Base-by-base conservation (phyloP, 2,797 vertebrate genomes). In the Cetoscarus ocellatus region DNA sequence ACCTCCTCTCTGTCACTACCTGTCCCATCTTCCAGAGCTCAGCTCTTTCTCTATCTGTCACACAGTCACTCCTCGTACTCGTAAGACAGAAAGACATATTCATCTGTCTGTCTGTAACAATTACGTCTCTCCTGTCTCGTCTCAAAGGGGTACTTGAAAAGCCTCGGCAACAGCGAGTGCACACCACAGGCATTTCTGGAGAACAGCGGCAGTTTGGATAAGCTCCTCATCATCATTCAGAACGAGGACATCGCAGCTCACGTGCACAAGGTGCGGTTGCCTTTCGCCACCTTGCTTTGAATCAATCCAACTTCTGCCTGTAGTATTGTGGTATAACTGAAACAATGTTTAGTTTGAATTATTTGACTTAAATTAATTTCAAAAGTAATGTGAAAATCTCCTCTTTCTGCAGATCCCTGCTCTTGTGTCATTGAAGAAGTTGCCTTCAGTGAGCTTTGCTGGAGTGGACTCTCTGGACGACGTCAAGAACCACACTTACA, bases 401-500 rank as follows among this genome's bases (percentile, higher is more conserved):
- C 10, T 35, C 5, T 44, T 52, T 39, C 7, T 69, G 91, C 87
- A 99, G 98, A 97, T 99, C 78, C 98, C 98, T 18, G 95, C 94
- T 35, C 91, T 99, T 82, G 96, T 98, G 77, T 95, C 95, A 66
- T 91, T 99, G 86, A 99, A 99, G 94, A 98, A 95, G 90, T 88
- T 97, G 51, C 91, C 96, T 0, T 96, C 96, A 8, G 98, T 99
- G 92, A 98, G 95, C 92, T 99, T 99, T 68, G 98, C 98, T 65
- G 98, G 98, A 17, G 98, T 99, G 0, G 98, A 99, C 87, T 96
- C 94, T 57, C 93, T 99, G 88, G 97, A 99, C 61, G 98, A 99
- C 81, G 96, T 99, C 61, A 99, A 99, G 91, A 99, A 99, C 89
- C 97, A 94, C 86, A 99, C 98, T 1, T 99, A 98, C 83, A 97